phyloP scores from a whole-genome alignment of 2,113 vertebrate genomes.

The Butorides virescens region DNA sequence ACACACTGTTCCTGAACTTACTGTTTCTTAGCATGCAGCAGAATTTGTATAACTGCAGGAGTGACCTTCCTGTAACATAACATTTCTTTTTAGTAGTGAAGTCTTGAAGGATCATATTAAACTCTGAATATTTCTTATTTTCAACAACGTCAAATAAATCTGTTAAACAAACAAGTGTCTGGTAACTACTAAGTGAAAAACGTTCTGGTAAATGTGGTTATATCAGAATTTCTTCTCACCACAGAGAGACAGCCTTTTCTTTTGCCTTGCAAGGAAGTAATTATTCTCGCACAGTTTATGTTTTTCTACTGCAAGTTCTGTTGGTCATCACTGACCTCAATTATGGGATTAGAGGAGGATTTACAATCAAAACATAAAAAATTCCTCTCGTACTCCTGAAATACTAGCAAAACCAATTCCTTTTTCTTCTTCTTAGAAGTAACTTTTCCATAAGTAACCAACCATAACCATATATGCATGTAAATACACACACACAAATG shows the following conservation, averaged over 20 bases:
- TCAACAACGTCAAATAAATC: background rate
- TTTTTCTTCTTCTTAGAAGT: background rate
- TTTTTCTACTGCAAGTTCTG: background rate
- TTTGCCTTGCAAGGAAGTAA: slow-evolving; percentile 15
- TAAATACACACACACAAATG: background rate
- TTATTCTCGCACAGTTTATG: background rate
- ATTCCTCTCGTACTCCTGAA: background rate
- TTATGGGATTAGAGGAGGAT: background rate
- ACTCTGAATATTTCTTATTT: background rate
- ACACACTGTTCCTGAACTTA: background rate
- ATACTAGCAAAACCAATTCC: background rate
- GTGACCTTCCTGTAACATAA: background rate
- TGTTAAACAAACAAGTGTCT: slow-evolving; percentile 2
- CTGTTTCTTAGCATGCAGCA: background rate
- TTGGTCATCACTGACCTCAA: background rate
- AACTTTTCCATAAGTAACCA: background rate
- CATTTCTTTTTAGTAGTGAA: background rate
- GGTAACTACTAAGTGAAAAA: background rate
- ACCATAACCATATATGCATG: background rate
- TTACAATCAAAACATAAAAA: background rate
- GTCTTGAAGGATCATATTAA: background rate
- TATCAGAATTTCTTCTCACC: background rate
- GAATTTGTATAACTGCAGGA: background rate
- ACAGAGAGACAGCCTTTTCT: background rate
- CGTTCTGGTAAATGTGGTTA: background rate